Evolutionary conservation across 2,888 invertebrate genomes (phyloP), one percentile per base, ranked within the genome.

Genomic region (Aspidapion aeneum): DNA sequence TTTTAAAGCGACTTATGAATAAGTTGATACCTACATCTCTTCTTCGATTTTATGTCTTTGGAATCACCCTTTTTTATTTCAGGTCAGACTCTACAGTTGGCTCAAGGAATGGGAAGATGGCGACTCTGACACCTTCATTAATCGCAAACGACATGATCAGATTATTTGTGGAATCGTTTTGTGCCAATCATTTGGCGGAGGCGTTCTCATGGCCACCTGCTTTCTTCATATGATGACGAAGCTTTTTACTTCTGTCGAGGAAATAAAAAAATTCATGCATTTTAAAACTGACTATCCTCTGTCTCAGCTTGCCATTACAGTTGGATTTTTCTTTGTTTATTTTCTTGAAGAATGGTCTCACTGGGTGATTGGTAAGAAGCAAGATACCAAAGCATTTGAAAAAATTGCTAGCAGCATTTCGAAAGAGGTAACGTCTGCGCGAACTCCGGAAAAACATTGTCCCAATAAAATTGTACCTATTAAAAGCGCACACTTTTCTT

Each of bases 181-280:
- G 56, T 75, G 82, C 57, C 80, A 80, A 68, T 77, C 82, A 56
- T 83, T 84, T 67, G 84, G 84, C 19, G 84, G 84, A 3, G 85
- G 85, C 7, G 83, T 84, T 1, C 75, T 85, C 9, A 78, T 85
- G 58, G 83, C 84, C 50, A 84, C 84, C 1, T 83, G 83, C 63
- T 83, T 85, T 68, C 76, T 83, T 16, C 84, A 85, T 71, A 82
- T 85, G 81, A 80, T 85, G 70, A 82, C 84, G 1, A 84, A 84
- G 73, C 83, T 83, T 1, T 77, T 82, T 60, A 78, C 78, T 57
- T 77, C 79, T 9, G 75, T 82, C 62, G 75, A 78, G 49, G 72
- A 74, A 22, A 68, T 80, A n/a, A 77, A 76, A 62, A 69, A 70
- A 56, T 70, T 71, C 55, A 76, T 74, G 12, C 70, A 74, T 48